Evolutionary conservation across 1,140 invertebrate genomes (phyloP), one percentile per base, ranked within the genome.

Genomic region (Ceratoteleas bidentatus): DNA sequence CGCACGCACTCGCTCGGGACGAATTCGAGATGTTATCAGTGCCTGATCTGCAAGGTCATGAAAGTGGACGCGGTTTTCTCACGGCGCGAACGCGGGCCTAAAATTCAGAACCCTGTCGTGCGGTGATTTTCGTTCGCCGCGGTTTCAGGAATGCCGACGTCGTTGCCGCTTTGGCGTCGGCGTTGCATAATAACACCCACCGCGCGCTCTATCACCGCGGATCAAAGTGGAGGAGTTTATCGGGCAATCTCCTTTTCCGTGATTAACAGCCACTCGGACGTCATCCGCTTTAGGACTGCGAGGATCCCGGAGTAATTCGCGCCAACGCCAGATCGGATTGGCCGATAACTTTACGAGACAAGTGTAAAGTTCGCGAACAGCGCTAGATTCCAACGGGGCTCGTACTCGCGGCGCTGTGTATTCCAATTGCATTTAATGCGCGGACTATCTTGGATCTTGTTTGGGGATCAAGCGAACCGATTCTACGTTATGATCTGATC

Each of bases 31-130:
- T 89, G 83, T 88, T 88, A 88, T 87, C 86, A 56, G 24, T n/a
- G 10, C 66, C 60, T 62, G 24, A 24, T 2, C 53, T 68, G 68
- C 79, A 85, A 85, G 86, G 83, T 86, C 87, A 84, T 83, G 85
- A 70, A 70, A 84, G 78, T 81, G 77, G 73, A 84, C 65, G 84
- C 66, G 62, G 77, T 87, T 88, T 87, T 88, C 87, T 88, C 87
- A 88, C 84, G 86, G 79, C 77, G 60, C 64, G 52, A 52, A 47
- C 54, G 58, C 56, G 66, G 62, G 7, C 77, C 72, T 52, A 74
- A 76, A 80, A 70, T 73, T 53, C 33, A 70, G 13, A 32, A 62
- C 69, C 50, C 14, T 53, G 15, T 3, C 3, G 38, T 40, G 43
- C 52, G 33, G 34, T 1, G 24, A 24, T 56, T 66, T 56, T 56